Percentiles rank a stretch among this genome's conserved stretches.
These are phyloP conservation scores for Spinibarbus caldwelli DNA, from an alignment of 2,797 vertebrate species.

Conservation along the genomic window DNA sequence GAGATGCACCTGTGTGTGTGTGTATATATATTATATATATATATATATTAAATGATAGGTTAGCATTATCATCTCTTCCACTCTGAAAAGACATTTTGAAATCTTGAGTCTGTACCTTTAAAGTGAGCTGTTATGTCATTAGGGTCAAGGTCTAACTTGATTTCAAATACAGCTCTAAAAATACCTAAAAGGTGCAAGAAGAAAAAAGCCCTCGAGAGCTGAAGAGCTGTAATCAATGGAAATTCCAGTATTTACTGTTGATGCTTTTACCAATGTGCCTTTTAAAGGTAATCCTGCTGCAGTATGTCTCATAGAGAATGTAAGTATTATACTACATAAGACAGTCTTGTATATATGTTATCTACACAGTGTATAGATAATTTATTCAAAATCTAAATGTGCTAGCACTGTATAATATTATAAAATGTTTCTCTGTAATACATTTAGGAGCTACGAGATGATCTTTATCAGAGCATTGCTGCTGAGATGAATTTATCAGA, in stretches of 20 bases:
- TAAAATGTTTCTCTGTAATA: background rate
- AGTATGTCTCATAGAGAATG: constrained; percentile 86
- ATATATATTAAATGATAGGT: too few species aligned
- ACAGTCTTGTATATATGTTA: background rate
- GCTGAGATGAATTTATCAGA: constrained; percentile 91
- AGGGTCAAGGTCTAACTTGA: constrained; percentile 30
- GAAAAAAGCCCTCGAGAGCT: background rate
- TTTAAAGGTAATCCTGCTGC: constrained; percentile 91
- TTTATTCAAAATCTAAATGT: background rate
- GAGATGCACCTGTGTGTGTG: too few species aligned
- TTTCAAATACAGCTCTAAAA: background rate
- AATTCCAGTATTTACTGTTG: constrained; percentile 82
- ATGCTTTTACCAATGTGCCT: constrained; percentile 82
- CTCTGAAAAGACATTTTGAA: background rate
- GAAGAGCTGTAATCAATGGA: constrained; percentile 67
- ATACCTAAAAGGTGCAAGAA: background rate
- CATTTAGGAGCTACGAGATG: constrained; percentile 82
- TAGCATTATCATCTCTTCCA: background rate
- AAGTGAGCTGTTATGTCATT: background rate
- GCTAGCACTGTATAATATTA: background rate
- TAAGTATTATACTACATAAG: constrained; percentile 74
- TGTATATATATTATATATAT: too few species aligned
- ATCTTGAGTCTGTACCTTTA: constrained; percentile 15
- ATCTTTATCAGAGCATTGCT: constrained; percentile 86
- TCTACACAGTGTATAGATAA: background rate